Conservation (phyloP, 2,888 invertebrate species). For the Leucoma salicis region DNA sequence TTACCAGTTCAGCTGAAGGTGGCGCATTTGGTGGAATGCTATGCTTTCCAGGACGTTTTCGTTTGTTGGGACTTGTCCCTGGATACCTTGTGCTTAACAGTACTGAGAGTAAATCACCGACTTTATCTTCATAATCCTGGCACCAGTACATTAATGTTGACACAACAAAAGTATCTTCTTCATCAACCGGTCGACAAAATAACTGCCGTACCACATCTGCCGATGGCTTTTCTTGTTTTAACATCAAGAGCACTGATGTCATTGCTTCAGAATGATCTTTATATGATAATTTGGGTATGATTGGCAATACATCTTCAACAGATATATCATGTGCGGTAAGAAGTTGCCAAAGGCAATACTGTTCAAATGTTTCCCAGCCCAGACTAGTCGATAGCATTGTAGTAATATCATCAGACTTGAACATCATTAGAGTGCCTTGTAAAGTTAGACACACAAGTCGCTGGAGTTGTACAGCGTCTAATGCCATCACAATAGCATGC, state of each 20-base stretch:
- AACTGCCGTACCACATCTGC: constrained; percentile 92
- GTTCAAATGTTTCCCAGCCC: constrained; percentile 98
- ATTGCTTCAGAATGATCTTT: constrained; percentile 95
- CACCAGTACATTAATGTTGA: constrained; percentile 97
- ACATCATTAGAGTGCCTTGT: constrained; percentile 93
- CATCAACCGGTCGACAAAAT: constrained; percentile 88
- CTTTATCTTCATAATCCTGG: constrained; percentile 94
- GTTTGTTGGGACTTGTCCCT: constrained; percentile 93
- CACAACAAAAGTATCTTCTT: constrained; percentile 93
- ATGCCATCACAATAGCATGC: constrained; percentile 93
- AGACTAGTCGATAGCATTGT: constrained; percentile 91
- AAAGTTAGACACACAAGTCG: constrained; percentile 94
- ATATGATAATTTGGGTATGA: constrained; percentile 88
- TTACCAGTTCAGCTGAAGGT: constrained; percentile 90
- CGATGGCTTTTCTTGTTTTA: constrained; percentile 95
- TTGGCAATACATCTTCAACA: constrained; percentile 92
- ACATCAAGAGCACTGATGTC: constrained; percentile 92
- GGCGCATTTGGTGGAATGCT: constrained; percentile 86
- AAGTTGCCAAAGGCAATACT: constrained; percentile 98
- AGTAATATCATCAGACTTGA: constrained; percentile 89
- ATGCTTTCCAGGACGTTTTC: constrained; percentile 91
- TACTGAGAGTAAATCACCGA: constrained; percentile 90
- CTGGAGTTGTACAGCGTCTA: constrained; percentile 95
- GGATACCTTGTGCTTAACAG: constrained; percentile 92
- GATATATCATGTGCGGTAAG: constrained; percentile 96